Conservation (phyloP, 2,888 invertebrate species). For the Cenopis cana region DNA sequence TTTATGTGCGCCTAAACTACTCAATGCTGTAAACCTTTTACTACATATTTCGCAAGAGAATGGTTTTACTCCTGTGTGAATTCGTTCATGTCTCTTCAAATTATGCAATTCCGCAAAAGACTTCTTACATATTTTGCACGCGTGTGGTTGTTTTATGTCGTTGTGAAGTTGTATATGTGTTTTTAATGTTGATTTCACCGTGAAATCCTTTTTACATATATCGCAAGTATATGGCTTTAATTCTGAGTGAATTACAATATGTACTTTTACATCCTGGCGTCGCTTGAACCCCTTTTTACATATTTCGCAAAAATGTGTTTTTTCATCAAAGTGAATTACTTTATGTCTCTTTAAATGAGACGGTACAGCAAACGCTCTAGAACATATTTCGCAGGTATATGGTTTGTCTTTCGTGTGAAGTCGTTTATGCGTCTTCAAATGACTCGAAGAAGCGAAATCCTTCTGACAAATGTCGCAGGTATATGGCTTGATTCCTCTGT, state of each 20-base stretch:
- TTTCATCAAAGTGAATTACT: background rate
- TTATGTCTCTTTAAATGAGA: conserved; percentile 4
- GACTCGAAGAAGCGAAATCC: background rate
- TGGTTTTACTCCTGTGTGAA: background rate
- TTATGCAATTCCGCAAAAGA: background rate
- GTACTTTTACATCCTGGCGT: background rate
- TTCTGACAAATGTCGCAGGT: background rate
- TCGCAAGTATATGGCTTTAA: background rate
- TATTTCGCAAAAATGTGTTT: conserved; percentile 1
- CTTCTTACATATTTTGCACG: background rate
- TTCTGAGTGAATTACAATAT: background rate
- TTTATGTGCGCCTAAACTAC: background rate
- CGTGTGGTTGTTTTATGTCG: background rate
- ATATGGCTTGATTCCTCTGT: background rate
- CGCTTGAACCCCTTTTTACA: background rate
- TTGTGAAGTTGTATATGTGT: background rate
- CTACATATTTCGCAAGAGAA: background rate
- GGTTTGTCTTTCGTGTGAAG: background rate
- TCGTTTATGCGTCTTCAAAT: background rate
- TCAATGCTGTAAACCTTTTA: background rate
- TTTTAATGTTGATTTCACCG: background rate
- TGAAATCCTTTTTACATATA: background rate
- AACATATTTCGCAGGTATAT: background rate
- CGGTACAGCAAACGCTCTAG: background rate
- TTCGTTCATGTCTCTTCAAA: conserved; percentile 4